Evolutionary conservation across 35 echinoderm and acorn worm species (phyloP).

Genomic region (Apostichopus parvimensis): DNA sequence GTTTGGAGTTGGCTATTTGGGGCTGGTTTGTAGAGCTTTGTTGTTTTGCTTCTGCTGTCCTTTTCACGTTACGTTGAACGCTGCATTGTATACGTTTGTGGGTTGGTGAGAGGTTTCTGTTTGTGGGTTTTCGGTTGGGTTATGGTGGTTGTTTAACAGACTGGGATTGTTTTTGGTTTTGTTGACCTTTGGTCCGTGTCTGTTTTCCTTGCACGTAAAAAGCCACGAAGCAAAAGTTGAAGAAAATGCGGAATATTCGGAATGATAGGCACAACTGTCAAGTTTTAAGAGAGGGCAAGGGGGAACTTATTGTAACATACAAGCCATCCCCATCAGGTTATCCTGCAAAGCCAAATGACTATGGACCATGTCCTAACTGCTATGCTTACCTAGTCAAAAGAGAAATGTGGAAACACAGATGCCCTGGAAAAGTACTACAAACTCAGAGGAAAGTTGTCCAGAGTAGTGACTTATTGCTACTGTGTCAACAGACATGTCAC

Average conservation of each 20-base stretch:
- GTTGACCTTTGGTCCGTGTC: no score
- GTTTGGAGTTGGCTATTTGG: no score
- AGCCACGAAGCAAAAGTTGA: neutral
- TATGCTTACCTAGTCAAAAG: constrained; percentile 53
- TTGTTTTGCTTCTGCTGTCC: no score
- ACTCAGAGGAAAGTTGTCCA: constrained; percentile 2
- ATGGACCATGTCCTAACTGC: constrained; percentile 71
- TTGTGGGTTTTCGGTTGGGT: no score
- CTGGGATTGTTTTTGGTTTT: no score
- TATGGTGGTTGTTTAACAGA: no score
- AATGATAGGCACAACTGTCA: neutral
- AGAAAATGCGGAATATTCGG: neutral
- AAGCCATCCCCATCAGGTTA: neutral
- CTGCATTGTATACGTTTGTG: no score
- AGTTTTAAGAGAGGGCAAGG: neutral
- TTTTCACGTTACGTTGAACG: no score
- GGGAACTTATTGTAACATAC: constrained; percentile 17
- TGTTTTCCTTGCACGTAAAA: no score
- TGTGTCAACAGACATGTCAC: constrained; percentile 27
- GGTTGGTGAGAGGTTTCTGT: no score
- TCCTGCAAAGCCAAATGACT: constrained; percentile 56
- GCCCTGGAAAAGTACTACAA: constrained; percentile 14
- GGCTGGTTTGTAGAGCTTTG: no score
- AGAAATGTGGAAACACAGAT: constrained; percentile 70
- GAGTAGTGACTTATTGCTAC: constrained; percentile 37